Evolutionary conservation across 2,797 vertebrate genomes (phyloP), one percentile per base, ranked within the genome.

Genomic region (Sternarchorhynchus goeldii): DNA sequence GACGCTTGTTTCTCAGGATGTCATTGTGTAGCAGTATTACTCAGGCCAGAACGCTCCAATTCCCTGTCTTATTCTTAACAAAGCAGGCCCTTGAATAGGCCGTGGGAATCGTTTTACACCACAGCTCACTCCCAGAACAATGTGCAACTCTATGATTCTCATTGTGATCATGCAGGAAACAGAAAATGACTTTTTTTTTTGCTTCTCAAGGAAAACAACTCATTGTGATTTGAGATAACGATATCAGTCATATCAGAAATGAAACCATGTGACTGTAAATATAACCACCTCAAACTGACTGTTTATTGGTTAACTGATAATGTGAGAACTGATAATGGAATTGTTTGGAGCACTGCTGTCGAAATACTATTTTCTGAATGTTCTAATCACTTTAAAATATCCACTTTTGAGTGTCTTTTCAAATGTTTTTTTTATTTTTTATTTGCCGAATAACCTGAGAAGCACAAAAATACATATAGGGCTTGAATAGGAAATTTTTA

Each of bases 71-170:
- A 50, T 62, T 64, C 63, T 81, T 53, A 83, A 75, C 45, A 72
- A 80, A 81, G 86, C 78, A 82, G 78, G 70, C 65, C 57, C 78
- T 60, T 74, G 79, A 82, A 76, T 6, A 82, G 56, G 78, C 84
- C 86, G 87, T 92, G 91, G 88, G 91, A 93, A 92, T 88, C 53
- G 59, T 72, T 67, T 85, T 83, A 78, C 85, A 85, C 69, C 73
- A 72, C 77, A 79, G 85, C 81, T 89, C 88, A 78, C 88, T 87
- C 59, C 75, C 68, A 87, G 82, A 91, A 93, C 89, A 93, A 92
- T 90, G 79, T 81, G 78, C 83, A 87, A 85, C 82, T 75, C 32
- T 76, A 83, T 59, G 80, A 65, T 25, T 25, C 80, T 81, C 68
- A 84, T 77, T 4, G 76, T 83, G 85, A 89, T 85, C 86, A 82